Base-by-base conservation (phyloP, 2,113 vertebrate genomes). In the Cavia porcellus region DNA sequence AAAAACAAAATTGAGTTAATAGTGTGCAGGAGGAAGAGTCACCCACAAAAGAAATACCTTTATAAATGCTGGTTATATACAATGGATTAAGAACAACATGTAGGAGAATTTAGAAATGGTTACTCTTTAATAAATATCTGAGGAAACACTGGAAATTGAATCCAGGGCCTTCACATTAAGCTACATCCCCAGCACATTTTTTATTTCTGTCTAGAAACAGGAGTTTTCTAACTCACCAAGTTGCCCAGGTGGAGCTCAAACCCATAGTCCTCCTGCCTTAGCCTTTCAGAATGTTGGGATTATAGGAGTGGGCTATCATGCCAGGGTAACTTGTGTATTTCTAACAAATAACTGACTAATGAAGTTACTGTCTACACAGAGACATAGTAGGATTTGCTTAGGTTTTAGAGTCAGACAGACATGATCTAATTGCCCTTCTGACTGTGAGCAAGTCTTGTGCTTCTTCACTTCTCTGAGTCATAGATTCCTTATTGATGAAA, bases 401-500 rank as follows among this genome's bases (percentile, higher is more conserved):
- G n/a, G 47, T 90, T 92, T 94, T 68, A 79, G 32, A 92, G 32
- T 86, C 75, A 38, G 17, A 70, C 64, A 68, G 89, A 93, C 6
- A 14, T 80, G 8, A 80, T 68, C 84, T 55, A 94, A 89, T 81
- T 19, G n/a, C 42, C 86, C 14, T 74, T 93, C 79, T 96, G 75
- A 77, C 13, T 95, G 88, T 66, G 28, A 89, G 80, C 47, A 84
- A 7, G 30, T 91, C 57, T 74, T 86, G 13, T 90, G 61, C 89
- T 87, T 93, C 30, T 96, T 85, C 66, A 61, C 38, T 80, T 96
- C 52, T 89, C 68, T 95, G 83, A 75, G 28, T 86, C 57, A 82
- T 50, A 22, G 20, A 90, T 95, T 96, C 59, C 52, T 96, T 92
- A 75, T 45, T 52, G 52, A 52, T 85, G 62, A 90, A 75, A 25